Evolutionary conservation across 2,888 invertebrate genomes (phyloP), one percentile per base, ranked within the genome.

Genomic region (Drosophila diplacantha): DNA sequence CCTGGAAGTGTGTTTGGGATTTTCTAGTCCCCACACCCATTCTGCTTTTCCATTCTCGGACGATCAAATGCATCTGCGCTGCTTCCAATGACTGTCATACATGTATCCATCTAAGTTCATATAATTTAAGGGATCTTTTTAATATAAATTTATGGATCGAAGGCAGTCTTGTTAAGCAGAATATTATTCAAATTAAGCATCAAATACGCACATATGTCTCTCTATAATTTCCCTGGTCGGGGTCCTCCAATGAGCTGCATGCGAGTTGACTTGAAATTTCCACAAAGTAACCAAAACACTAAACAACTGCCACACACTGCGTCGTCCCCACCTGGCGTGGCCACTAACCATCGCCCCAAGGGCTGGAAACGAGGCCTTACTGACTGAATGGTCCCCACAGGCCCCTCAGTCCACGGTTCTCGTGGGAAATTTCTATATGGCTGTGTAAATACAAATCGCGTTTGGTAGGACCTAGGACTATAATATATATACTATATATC

Each of bases 271-370:
- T 71, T 69, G 71, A 67, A 63, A 61, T 62, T 72, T 75, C 78
- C 75, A 72, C 75, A 78, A 76, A 75, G 63, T 70, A 75, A 65
- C 73, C 75, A 73, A 75, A 74, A 59, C 66, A 62, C 62, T 37
- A 53, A 66, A 59, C 60, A 72, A 57, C 16, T 53, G 60, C 46
- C 51, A 64, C 43, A 54, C 59, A 31, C 39, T 37, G 66, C 46
- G 12, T 29, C 16, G 12, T 55, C 47, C 18, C 37, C 29, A 52
- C 29, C 37, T 31, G 44, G 29, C 35, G 31, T 57, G 20, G 20
- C 31, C 62, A 41, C 16, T 43, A 47, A 29, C 26, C 57, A 44
- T 37, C 38, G 43, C 52, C 52, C 32, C 60, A 43, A 66, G 52
- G 43, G 64, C 73, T 71, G 73, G 69, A 73, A 75, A 77, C 61